A percentile compares a stretch with the other conserved stretches of the same genome.
phyloP scores from a whole-genome alignment of 2,888 invertebrate genomes.

The Drosophila tripunctata region DNA sequence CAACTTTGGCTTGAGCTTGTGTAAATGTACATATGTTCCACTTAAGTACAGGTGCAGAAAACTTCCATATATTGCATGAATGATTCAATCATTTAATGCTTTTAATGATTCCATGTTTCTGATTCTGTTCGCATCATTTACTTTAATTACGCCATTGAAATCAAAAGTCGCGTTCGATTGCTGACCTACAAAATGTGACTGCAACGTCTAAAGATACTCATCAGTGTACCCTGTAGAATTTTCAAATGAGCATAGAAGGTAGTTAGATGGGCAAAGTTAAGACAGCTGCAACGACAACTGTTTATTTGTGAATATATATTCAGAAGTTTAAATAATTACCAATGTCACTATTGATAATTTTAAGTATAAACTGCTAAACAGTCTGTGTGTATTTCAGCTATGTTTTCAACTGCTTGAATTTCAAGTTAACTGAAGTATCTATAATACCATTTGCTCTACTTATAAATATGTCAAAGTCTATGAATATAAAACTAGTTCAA shows the following conservation, averaged over 20 bases:
- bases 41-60: conserved; percentile 41
- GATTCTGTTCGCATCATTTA: conserved; percentile 11
- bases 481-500: no score
- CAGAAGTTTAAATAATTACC: no score
- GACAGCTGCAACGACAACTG: neutral
- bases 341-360: no score
- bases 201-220: conserved; percentile 31
- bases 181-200: conserved; percentile 55
- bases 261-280: neutral
- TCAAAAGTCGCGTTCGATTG: conserved; percentile 51
- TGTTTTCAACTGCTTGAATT: no score
- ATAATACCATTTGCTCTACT: no score
- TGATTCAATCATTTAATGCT: neutral
- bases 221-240: conserved; percentile 37
- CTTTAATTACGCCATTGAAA: conserved; percentile 52
- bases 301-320: no score
- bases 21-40: conserved; percentile 37
- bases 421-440: no score
- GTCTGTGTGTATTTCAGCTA: no score
- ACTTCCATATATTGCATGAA: conserved; percentile 23
- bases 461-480: no score
- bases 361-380: no score
- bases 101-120: conserved; percentile 10
- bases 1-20: conserved; percentile 26
- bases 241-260: neutral